phyloP scores from a whole-genome alignment of 2,113 vertebrate genomes.

The Gallinago jamesoni region DNA sequence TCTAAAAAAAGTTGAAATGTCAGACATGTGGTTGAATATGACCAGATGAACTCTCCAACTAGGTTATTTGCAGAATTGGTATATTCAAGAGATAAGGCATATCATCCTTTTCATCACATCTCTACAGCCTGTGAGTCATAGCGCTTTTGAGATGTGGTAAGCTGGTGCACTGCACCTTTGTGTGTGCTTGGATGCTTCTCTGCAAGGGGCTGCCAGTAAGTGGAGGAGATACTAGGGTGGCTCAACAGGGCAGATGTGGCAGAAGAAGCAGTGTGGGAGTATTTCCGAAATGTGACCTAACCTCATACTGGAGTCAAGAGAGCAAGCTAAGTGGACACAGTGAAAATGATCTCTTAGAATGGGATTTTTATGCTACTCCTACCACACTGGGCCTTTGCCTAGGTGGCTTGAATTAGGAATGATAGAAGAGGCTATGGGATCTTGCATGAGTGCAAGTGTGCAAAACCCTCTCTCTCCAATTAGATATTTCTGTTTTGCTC shows the following conservation, averaged over 20 bases:
- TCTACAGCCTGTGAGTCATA: not conserved
- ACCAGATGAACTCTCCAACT: not conserved
- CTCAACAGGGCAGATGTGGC: not conserved
- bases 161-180: not conserved
- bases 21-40: not conserved
- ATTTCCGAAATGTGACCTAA: not conserved
- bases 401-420: not conserved
- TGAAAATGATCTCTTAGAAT: not conserved
- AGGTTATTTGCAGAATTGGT: not conserved
- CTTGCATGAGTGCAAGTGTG: not conserved
- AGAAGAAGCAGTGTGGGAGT: not conserved
- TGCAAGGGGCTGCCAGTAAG: not conserved
- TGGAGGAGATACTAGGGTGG: not conserved
- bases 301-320: not conserved
- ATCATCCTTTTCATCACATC: not conserved
- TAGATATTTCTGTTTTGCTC: not conserved
- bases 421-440: not conserved
- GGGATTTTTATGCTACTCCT: not conserved
- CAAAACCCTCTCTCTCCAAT: not conserved
- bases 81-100: not conserved
- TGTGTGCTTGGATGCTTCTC: not conserved
- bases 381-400: not conserved
- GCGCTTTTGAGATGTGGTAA: not conserved
- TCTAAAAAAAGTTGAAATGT: not conserved
- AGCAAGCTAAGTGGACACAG: not conserved